Base-by-base conservation (phyloP, 2,888 invertebrate species). In the Rotaria macrura region DNA sequence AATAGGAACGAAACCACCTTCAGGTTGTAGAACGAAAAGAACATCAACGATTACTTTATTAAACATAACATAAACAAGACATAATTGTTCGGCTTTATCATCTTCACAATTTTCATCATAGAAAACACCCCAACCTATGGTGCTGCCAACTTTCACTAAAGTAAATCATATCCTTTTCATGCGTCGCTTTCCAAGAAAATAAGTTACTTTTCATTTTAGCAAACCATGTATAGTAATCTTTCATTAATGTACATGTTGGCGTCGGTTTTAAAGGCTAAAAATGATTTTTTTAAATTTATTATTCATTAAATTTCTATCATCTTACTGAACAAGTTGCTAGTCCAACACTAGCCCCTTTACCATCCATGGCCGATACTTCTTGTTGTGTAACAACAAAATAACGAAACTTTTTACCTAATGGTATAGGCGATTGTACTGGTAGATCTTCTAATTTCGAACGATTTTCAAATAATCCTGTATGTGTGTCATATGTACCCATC, bases 101-200 rank as follows among this genome's bases (percentile, higher is more conserved):
- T 88, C 88, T 47, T 87, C 86, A 12, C 88, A 84, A 20, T 85
- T 86, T 5, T 88, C 88, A 85, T 88, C 87, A 85, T 89, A 89
- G 84, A 89, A 89, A 40, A 90, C 88, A n/a, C 90, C 90, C 88
- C 89, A 89, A 4, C 90, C 90, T 49, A 90, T 88, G 52, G 88
- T 87, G 85, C 89, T 88, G 25, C 89, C 89, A 25, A 86, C 85
- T 55, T 88, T 86, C 23, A 88, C 87, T 86, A 88, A 87, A 57
- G 49, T 54, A 7, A 54, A 54, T 9, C 20, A 83, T 43, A 9
- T 43, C 34, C 20, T 83, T 4, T 43, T 83, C 5, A 43, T 43
- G 5, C 10, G 5, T 43, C 47, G 43, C 52, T 84, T 84, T 47
- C 52, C 4, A 7, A 85, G 52, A 52, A 52, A 74, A 20, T 49